Evolutionary conservation across 2,797 vertebrate genomes (phyloP), one percentile per base, ranked within the genome.

Genomic region (Peromyscus attwateri): DNA sequence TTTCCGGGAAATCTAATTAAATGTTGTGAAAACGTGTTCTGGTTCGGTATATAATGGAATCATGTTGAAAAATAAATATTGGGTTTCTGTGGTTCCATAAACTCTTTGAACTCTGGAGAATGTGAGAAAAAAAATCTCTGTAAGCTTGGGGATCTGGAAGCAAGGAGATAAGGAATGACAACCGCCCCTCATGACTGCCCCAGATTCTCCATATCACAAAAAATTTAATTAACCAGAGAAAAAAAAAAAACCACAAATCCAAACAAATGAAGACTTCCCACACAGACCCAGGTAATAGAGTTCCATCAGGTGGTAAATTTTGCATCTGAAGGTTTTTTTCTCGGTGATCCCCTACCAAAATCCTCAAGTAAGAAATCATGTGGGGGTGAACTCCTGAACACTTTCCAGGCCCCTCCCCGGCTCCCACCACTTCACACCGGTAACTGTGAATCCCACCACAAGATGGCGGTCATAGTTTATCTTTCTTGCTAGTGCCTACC

Each of bases 1-100:
- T 98, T 98, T 98, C 98, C 96, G 89, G 95, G 95, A 98, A 98
- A 98, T 97, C 96, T 97, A 98, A 98, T 98, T 98, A 98, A 97
- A 97, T 89, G 93, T 97, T 97, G 93, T 98, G 95, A 98, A 98
- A 98, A 98, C 97, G 81, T 96, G 88, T 52, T 93, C 96, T 98
- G 97, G 92, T 97, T 95, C 52, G 17, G 68, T 70, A 87, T 89
- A 94, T 70, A 89, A 97, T 92, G 76, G 80, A 96, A 81, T 95
- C 98, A 97, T 84, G 96, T 82, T 96, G 96, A 96, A 96, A 89
- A 96, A 93, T 89, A 87, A 96, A 96, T 95, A 83, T 62, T 85
- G 73, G 55, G 73, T 93, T 91, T 95, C 81, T 95, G 80, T 87
- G 94, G 60, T 66, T 92, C 77, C 19, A 40, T 95, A 83, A 96